Percentiles rank a stretch among this genome's conserved stretches.
Conservation (phyloP, 2,888 invertebrate species). For the Diadegma fenestrale region DNA sequence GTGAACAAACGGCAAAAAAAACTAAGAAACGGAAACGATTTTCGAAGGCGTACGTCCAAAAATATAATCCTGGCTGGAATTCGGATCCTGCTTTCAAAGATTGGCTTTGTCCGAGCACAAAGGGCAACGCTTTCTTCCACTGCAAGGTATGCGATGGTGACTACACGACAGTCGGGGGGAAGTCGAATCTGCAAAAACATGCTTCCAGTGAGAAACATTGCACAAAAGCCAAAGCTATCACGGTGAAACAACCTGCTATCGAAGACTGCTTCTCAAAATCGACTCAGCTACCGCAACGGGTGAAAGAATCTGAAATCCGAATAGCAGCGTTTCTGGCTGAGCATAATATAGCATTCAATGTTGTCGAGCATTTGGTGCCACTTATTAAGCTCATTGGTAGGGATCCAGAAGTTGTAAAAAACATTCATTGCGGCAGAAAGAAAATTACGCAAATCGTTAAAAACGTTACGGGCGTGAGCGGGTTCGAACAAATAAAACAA, state of each 20-base stretch:
- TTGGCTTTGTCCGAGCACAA: conserved; percentile 24
- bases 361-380: conserved; percentile 71
- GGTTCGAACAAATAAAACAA: conserved; percentile 12
- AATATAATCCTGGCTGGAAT: conserved; percentile 42
- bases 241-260: conserved; percentile 2
- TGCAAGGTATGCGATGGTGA: conserved; percentile 32
- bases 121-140: conserved; percentile 29
- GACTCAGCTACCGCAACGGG: conserved; percentile 14
- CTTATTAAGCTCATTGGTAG: conserved; percentile 67
- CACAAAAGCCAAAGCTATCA: conserved; percentile 16
- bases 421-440: conserved; percentile 66
- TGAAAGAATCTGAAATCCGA: conserved; percentile 68
- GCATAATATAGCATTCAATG: conserved; percentile 72
- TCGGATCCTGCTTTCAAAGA: conserved; percentile 20
- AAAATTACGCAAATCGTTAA: conserved; percentile 70
- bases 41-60: conserved; percentile 10
- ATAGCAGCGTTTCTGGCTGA: conserved; percentile 70
- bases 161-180: conserved; percentile 32
- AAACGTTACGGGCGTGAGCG: conserved; percentile 57
- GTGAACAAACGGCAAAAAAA: conserved; percentile 12
- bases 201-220: conserved; percentile 26
- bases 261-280: conserved; percentile 28
- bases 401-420: conserved; percentile 72
- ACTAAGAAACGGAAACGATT: conserved; percentile 7
- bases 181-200: conserved; percentile 36